Conservation (phyloP, 2,113 vertebrate species). For the Calidris pugnax region DNA sequence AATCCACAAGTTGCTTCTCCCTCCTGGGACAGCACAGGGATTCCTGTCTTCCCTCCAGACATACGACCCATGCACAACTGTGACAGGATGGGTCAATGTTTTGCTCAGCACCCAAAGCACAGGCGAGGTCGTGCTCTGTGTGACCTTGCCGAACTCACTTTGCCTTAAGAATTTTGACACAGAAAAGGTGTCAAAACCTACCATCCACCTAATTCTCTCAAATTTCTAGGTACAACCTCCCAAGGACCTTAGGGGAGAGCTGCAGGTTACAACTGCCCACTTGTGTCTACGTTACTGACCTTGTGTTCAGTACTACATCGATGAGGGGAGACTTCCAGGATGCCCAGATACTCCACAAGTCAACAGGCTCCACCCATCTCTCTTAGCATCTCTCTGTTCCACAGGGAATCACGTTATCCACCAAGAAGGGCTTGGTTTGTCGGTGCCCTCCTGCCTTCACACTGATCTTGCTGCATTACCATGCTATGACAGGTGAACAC, state of each 20-base stretch:
- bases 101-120: neutral
- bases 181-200: neutral
- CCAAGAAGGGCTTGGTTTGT: neutral
- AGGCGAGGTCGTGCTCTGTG: neutral
- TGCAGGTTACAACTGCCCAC: neutral
- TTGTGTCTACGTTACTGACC: neutral
- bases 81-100: neutral
- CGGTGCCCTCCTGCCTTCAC: neutral
- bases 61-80: too few relatives aligned
- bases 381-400: neutral
- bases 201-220: neutral
- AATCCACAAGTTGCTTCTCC: neutral
- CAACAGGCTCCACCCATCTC: neutral
- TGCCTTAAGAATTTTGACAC: neutral
- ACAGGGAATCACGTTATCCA: neutral
- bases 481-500: neutral
- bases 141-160: neutral
- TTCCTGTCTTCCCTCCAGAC: neutral
- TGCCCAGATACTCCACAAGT: neutral
- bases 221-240: neutral
- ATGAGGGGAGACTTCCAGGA: neutral
- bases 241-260: neutral
- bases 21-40: neutral
- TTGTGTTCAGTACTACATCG: neutral
- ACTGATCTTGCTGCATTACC: neutral